Base-by-base conservation (phyloP, 2,888 invertebrate genomes). In the Lasioglossum lativentre region DNA sequence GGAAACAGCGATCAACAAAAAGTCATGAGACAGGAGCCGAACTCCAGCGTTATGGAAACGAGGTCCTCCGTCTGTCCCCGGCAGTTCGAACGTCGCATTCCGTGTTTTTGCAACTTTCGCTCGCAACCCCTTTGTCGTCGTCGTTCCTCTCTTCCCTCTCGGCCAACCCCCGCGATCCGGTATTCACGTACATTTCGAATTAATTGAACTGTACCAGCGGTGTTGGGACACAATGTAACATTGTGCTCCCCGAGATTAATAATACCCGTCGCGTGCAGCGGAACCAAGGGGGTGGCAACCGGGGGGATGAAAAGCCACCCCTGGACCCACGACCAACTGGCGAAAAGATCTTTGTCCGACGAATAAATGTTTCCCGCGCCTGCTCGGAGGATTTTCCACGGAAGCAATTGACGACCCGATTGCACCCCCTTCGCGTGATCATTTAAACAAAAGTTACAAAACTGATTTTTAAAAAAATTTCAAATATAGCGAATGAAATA, bases 161-260 rank as follows among this genome's bases (percentile, higher is more conserved):
- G n/a, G 23, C 75, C 59, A 4, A 6, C 86, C 86, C 86, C 14
- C 63, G 52, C 30, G 90, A 92, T 92, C 89, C 87, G 88, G 84
- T 90, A 91, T 93, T 89, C 91, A 85, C 90, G 91, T 89, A 91
- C 88, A 90, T 93, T 91, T 91, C 91, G 90, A 92, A 93, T 92
- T 92, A 94, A 93, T 93, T 92, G 93, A 93, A 92, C 92, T 89
- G 91, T 91, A 90, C 88, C 89, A 77, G 88, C 89, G 87, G 86
- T 86, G 76, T 81, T 85, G 82, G 84, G 79, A 87, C 91, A 91
- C 92, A 92, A 92, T 92, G 93, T 91, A 90, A 92, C 92, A 91
- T 92, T 89, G 92, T 92, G 79, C 87, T 82, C 79, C 80, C 78
- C 86, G 90, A 91, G 92, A 93, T 93, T 94, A 93, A 94, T 94